Evolutionary conservation across 2,797 vertebrate species (phyloP), one percentile per base, ranked within the genome.

Genomic region (Vultur gryphus): DNA sequence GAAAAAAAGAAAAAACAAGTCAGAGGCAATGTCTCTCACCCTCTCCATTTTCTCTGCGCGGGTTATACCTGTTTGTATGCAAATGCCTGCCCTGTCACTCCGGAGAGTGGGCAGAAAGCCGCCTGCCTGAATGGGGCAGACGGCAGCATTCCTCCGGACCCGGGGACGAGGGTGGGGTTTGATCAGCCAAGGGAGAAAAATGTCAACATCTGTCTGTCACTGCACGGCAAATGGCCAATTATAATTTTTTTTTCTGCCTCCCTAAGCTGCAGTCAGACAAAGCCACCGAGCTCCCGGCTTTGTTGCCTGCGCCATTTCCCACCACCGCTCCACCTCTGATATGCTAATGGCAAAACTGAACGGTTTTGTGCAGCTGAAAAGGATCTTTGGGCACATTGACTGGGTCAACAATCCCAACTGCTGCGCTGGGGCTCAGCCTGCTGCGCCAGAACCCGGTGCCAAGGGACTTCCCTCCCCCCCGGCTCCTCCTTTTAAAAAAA

Each of bases 241-340:
- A 98, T 97, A 93, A 89, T 94, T 93, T 97, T 87, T 89, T 73
- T 96, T 96, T 96, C 97, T 89, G 97, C 96, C 96, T 98, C 98
- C 98, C 95, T 98, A 97, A 98, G 97, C 96, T 86, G 94, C 97
- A 95, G 95, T 95, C 95, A 97, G 87, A 98, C 97, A 98, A 98
- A 98, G 96, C 96, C 76, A 16, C 77, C 3, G 15, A 91, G 79
- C 88, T 58, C n/a, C 23, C 29, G 78, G 79, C 96, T 98, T 98
- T 98, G 95, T 97, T 64, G 83, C 76, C 92, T 9, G 33, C 55
- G 35, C 95, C 94, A 97, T 98, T 99, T 99, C 98, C 99, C 98
- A 99, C 98, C 98, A 92, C 84, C 1, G 65, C 37, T 90, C 94
- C 95, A 96, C 90, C 95, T 98, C 87, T 98, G 97, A 97, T 98